Evolutionary conservation across 2,113 vertebrate species (phyloP), one percentile per base, ranked within the genome.

Genomic region (Caloenas nicobarica): DNA sequence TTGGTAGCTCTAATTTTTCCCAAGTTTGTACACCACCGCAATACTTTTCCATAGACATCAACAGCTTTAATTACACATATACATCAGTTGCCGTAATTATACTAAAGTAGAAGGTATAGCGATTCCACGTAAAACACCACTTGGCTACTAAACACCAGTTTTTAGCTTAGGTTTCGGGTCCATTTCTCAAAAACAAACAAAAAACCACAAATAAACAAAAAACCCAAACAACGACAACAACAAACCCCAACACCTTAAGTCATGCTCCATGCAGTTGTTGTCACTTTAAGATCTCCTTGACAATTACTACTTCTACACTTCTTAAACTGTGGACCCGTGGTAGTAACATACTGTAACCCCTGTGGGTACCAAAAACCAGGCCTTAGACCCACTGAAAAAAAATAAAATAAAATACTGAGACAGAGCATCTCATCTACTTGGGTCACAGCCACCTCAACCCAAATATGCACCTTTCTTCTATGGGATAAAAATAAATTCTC

Each of bases 181-280:
- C 86, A 29, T 64, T 94, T 86, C 87, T 84, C 53, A 58, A 16
- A 48, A 84, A 57, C 57, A 57, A 19, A 29, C 46, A 46, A 38
- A 17, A 44, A 44, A 44, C 7, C 42, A 44, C 42, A 13, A 26
- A 29, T 50, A 4, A 48, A 34, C 10, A 24, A 10, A 38, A 61
- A 33, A 89, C 74, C 23, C 42, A 73, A 46, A 46, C 44, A 46
- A 18, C 44, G 9, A 46, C 44, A 46, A 18, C 44, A 18, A 19
- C 44, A 18, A 46, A 5, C 18, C 44, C 44, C 44, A 46, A 46
- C 44, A 46, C 44, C 28, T 77, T 22, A 33, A 64, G 57, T 64
- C n/a, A 29, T 6, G 38, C 42, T 54, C 6, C 56, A 29, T 4
- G 33, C 80, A 97, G 89, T 89, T 96, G 87, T 21, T 94, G 93